Conservation (phyloP, 2,888 invertebrate genomes). For the Alloscopus bannaensis region DNA sequence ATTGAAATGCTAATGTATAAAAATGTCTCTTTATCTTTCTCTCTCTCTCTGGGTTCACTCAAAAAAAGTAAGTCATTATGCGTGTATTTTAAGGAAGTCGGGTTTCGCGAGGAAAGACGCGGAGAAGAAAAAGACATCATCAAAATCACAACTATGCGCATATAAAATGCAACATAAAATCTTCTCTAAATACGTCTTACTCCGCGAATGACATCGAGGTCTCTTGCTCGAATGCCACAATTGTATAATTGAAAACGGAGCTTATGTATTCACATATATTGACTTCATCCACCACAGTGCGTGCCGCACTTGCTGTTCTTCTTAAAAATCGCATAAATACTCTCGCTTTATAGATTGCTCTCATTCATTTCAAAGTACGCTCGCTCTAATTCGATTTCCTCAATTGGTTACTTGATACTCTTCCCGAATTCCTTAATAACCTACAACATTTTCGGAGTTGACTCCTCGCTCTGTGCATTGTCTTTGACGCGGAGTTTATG, state of each 20-base stretch:
- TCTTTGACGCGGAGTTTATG: not conserved
- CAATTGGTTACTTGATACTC: conserved; percentile 13
- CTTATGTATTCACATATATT: conserved; percentile 7
- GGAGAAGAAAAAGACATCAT: conserved; percentile 12
- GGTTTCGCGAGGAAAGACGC: too few relatives aligned
- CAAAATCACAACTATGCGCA: conserved; percentile 7
- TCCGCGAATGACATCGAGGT: too few relatives aligned
- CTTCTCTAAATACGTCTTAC: conserved; percentile 4
- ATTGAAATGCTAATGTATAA: conserved; percentile 49
- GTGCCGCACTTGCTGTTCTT: too few relatives aligned
- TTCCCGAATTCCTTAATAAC: not conserved
- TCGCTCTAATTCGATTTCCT: conserved; percentile 14
- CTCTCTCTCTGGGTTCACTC: not conserved
- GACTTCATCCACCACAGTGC: conserved; percentile 21
- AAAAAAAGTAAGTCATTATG: too few relatives aligned
- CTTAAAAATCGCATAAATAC: conserved; percentile 32
- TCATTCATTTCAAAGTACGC: conserved; percentile 23
- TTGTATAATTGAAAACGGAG: conserved; percentile 12
- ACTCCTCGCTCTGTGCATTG: not conserved
- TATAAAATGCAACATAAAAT: conserved; percentile 35
- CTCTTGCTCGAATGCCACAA: too few relatives aligned
- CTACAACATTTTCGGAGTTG: not conserved
- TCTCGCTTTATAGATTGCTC: conserved; percentile 31
- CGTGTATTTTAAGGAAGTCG: too few relatives aligned
- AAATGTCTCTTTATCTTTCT: not conserved